Base-by-base conservation (phyloP, 2,797 vertebrate genomes). In the Otolemur crassicaudatus region DNA sequence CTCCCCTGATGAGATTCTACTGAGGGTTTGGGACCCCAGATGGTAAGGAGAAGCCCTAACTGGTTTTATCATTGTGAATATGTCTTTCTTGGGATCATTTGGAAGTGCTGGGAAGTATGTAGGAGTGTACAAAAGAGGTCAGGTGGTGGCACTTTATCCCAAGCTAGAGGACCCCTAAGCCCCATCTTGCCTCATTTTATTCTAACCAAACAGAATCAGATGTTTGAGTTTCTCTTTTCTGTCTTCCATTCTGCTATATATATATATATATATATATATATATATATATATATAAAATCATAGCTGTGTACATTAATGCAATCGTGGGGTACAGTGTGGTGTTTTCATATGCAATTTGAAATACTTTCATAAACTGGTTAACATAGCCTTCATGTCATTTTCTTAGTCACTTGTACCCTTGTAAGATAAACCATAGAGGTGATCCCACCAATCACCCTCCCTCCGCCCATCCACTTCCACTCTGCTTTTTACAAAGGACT, bases 1-100 rank as follows among this genome's bases (percentile, higher is more conserved):
- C 11, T n/a, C 25, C 7, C 0, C 1, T 0, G 65, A 25, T 1
- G 49, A 91, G 60, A 70, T 23, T 34, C 34, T 25, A 2, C 17
- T 23, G 23, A 73, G 58, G 11, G 40, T 2, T 37, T 2, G 6
- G 31, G 27, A 29, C 25, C 40, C 1, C 2, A 40, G 31, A 29
- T 0, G 34, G 25, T 7, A 58, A 8, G 40, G 25, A 76, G n/a
- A 37, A 5, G 3, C 20, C 43, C 29, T 29, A 79, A 23, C 46
- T 23, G 37, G 31, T 11, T 58, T 87, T 25, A n/a, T 75, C 19
- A 61, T n/a, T 14, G n/a, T 12, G 34, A 13, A 1, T 5, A 10
- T 9, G 0, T 37, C 65, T 81, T 85, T 63, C 29, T 70, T 61
- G n/a, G 43, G 8, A 1, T 67, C 3, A 0, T n/a, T 29, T 16